These are phyloP conservation scores for Odontophorus gujanensis DNA, from an alignment of 2,113 vertebrate genomes.

Conservation along the genomic window DNA sequence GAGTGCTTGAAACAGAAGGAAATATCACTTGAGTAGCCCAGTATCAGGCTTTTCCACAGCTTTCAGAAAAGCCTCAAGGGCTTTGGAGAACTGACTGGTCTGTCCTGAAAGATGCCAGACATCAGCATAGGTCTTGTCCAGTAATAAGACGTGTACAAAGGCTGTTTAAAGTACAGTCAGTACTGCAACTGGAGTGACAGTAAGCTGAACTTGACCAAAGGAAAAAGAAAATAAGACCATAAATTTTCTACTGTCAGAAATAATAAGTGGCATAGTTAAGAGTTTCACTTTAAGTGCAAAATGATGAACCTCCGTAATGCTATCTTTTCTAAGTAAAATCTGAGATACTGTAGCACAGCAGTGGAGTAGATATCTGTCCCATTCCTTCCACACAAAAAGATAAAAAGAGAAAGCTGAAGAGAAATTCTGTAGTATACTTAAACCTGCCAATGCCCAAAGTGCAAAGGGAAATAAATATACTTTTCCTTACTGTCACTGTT, in stretches of 20 bases:
- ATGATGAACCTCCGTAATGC: background rate
- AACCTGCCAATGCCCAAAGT: background rate
- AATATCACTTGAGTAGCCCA: background rate
- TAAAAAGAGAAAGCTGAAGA: background rate
- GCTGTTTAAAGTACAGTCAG: background rate
- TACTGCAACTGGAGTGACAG: background rate
- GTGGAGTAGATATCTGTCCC: background rate
- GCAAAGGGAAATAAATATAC: background rate
- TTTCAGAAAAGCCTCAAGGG: background rate
- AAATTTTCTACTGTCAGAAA: conserved; percentile 33
- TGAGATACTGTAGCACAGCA: background rate
- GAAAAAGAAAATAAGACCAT: background rate
- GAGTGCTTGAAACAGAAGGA: background rate
- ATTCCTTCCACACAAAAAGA: background rate
- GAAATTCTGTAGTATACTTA: background rate
- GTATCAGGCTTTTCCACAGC: background rate
- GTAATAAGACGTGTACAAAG: background rate
- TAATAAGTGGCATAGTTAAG: conserved; percentile 17
- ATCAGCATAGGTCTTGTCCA: background rate
- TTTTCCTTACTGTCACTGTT: background rate
- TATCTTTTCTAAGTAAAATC: background rate
- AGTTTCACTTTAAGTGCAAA: conserved; percentile 7
- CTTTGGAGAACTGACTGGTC: background rate
- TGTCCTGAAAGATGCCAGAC: background rate
- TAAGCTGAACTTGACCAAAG: background rate